Base-by-base conservation (phyloP, 2,888 invertebrate genomes). In the Trichopoda pennipes region DNA sequence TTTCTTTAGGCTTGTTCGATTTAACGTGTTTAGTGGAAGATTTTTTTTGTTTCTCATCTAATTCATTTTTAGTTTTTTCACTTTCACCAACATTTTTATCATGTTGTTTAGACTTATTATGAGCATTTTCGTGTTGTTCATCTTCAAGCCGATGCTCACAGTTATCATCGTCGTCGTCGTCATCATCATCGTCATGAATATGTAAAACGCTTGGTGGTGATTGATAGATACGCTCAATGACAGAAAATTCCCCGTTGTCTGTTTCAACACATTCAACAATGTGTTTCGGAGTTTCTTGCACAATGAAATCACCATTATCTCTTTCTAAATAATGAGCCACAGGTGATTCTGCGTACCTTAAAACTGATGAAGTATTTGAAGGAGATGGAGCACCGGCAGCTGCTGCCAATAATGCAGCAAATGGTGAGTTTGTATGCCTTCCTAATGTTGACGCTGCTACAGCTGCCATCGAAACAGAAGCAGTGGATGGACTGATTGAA, bases 221-320 rank as follows among this genome's bases (percentile, higher is more conserved):
- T 70, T 90, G 90, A 85, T 91, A 89, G 53, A 91, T 90, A 79
- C 91, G 90, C 81, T 91, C 91, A 69, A 91, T 91, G n/a, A 91
- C 91, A 12, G 91, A 90, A 85, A 91, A 91, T 70, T 91, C 90
- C 0, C 91, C 91, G 83, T 90, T 88, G 19, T 91, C 91, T 68
- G 89, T 90, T 81, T 91, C 91, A 12, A 91, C 90, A 51, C 91
- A 91, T 80, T 91, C 91, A 2, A 91, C 91, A 80, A 91, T 88
- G 38, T 90, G 91, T 68, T 90, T 91, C 21, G 91, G 91, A 14
- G 90, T 90, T 83, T 91, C 91, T 77, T 91, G 91, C 10, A 91
- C 90, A 75, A 91, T 90, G 70, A 91, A 91, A 75, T 91, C 91
- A 3, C 91, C 91, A 77, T 91, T 91, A 10, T 91, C 91, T 3